Percentiles rank a stretch among this genome's conserved stretches.
Conservation (phyloP, 2,797 vertebrate species). For the Siniperca scherzeri region DNA sequence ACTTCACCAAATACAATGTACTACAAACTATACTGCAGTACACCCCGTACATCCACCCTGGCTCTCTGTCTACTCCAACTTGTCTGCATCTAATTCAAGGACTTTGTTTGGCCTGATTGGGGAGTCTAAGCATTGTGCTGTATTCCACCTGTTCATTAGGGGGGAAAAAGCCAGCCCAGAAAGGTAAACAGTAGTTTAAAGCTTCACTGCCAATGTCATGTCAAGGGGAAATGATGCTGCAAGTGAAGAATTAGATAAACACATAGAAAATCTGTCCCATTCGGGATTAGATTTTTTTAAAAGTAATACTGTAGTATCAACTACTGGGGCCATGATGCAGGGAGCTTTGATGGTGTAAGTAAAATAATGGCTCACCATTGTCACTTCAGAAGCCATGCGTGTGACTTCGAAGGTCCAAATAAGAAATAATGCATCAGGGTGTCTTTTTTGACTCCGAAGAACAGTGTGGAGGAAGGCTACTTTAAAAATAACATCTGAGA, state of each 20-base stretch:
- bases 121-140: conserved; percentile 24
- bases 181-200: conserved; percentile 50
- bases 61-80: conserved; percentile 32
- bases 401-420: conserved; percentile 16
- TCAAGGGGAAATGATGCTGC: conserved; percentile 69
- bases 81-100: conserved; percentile 52
- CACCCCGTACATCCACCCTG: conserved; percentile 7
- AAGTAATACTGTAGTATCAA: conserved; percentile 3
- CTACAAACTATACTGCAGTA: conserved; percentile 24
- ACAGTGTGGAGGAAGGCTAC: not conserved
- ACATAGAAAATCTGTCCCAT: not conserved
- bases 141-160: conserved; percentile 48
- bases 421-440: conserved; percentile 22
- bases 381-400: conserved; percentile 39
- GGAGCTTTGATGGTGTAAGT: conserved; percentile 38
- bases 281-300: not conserved
- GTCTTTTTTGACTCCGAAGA: conserved; percentile 5
- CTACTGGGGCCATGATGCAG: conserved; percentile 5
- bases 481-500: conserved; percentile 26
- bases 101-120: conserved; percentile 39
- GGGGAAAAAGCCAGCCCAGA: not conserved
- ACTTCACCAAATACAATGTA: conserved; percentile 22
- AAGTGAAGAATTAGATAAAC: conserved; percentile 24
- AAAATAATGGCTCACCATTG: conserved; percentile 40
- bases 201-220: conserved; percentile 69